Percentiles rank a stretch among this genome's conserved stretches.
phyloP scores from a whole-genome alignment of 2,113 vertebrate genomes.

The Leptobrachium leishanense region DNA sequence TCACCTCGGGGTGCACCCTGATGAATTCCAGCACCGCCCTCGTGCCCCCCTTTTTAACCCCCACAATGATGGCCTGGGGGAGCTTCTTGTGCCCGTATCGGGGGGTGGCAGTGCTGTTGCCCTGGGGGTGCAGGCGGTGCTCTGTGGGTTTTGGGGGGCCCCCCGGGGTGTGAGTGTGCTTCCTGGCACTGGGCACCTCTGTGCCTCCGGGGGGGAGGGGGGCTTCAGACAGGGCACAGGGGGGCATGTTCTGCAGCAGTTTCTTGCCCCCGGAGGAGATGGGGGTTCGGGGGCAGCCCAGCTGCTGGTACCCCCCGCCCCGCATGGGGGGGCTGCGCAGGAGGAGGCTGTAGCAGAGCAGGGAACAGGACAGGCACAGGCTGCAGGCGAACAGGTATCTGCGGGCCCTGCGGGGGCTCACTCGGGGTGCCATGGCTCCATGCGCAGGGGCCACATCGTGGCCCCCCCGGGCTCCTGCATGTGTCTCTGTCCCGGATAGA shows the following conservation, averaged over 20 bases:
- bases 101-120: slow-evolving; percentile 60
- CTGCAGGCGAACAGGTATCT: slow-evolving; percentile 81
- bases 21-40: slow-evolving; percentile 95
- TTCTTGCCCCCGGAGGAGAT: slow-evolving; percentile 67
- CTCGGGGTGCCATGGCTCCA: slow-evolving; percentile 90
- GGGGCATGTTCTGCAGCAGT: slow-evolving; percentile 74
- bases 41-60: slow-evolving; percentile 94
- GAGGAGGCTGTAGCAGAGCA: slow-evolving; percentile 82
- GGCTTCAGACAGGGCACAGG: slow-evolving; percentile 58
- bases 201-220: slow-evolving; percentile 32
- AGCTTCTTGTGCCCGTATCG: slow-evolving; percentile 79
- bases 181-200: not conserved
- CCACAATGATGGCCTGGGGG: slow-evolving; percentile 87
- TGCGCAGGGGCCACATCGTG: slow-evolving; percentile 63
- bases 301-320: slow-evolving; percentile 65
- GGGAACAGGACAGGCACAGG: slow-evolving; percentile 82
- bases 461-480: slow-evolving; percentile 52
- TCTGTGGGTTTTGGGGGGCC: slow-evolving; percentile 22
- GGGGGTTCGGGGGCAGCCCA: slow-evolving; percentile 66
- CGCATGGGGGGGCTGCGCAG: slow-evolving; percentile 76
- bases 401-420: slow-evolving; percentile 74
- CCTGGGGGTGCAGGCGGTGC: slow-evolving; percentile 26
- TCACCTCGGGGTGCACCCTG: slow-evolving; percentile 91
- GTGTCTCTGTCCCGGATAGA: slow-evolving; percentile 49
- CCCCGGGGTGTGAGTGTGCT: not conserved